Evolutionary conservation across 2,888 invertebrate genomes (phyloP).

Genomic region (Orchesella flavescens): DNA sequence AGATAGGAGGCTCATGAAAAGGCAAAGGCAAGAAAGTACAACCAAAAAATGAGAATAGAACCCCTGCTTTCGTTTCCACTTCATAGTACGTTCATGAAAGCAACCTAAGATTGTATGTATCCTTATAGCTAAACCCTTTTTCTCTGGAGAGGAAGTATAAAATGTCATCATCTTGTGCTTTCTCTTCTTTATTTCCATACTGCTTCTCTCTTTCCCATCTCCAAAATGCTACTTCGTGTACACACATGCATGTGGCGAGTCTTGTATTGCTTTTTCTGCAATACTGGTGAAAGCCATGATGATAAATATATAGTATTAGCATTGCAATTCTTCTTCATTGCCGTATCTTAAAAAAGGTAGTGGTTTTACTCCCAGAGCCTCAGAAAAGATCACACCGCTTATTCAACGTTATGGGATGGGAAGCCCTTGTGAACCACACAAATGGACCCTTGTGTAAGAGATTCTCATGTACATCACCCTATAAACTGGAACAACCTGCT

Average conservation of each 20-base stretch:
- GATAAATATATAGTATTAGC: not conserved
- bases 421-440: conserved; percentile 33
- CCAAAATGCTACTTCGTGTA: not conserved
- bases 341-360: not conserved
- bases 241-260: not conserved
- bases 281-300: conserved; percentile 1
- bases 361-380: not conserved
- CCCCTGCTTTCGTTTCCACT: conserved; percentile 1
- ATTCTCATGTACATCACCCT: not conserved
- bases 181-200: not conserved
- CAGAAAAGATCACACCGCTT: not conserved
- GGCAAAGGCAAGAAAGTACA: not conserved
- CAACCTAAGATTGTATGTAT: not conserved
- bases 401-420: conserved; percentile 16
- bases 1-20: conserved; percentile 10
- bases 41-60: not conserved
- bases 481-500: not conserved
- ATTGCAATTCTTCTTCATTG: not conserved
- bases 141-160: conserved; percentile 30
- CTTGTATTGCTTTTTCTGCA: not conserved
- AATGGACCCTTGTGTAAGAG: conserved; percentile 28
- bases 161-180: conserved; percentile 35
- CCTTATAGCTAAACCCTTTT: conserved; percentile 20
- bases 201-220: not conserved
- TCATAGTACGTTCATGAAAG: not conserved